These are phyloP conservation scores for Scartelaos histophorus DNA, from an alignment of 2,113 vertebrate species.

Conservation along the genomic window DNA sequence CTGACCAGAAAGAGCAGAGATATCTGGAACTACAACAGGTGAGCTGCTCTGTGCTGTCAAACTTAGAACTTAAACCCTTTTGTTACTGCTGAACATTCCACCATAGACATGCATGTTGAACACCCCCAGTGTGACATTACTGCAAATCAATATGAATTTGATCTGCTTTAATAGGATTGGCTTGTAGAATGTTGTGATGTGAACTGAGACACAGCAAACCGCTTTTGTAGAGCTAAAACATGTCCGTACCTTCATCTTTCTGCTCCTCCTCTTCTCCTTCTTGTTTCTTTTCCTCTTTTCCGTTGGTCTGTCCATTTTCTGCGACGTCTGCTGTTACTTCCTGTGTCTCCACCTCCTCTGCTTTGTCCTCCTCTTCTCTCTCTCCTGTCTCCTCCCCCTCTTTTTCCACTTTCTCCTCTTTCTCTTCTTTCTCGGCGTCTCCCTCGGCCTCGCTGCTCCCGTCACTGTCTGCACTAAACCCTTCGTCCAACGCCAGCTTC, in stretches of 20 bases:
- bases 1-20: too few relatives aligned
- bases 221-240: too few relatives aligned
- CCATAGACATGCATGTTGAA: too few relatives aligned
- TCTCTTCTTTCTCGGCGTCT: conserved; percentile 53
- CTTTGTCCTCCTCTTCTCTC: conserved; percentile 44
- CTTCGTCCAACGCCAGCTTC: conserved; percentile 89
- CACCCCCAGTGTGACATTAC: too few relatives aligned
- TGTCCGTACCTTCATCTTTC: conserved; percentile 13
- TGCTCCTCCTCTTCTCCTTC: conserved; percentile 33
- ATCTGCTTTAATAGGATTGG: too few relatives aligned
- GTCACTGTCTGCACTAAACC: conserved; percentile 88
- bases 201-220: too few relatives aligned
- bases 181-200: too few relatives aligned
- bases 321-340: conserved; percentile 19
- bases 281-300: conserved; percentile 10
- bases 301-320: conserved; percentile 12
- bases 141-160: too few relatives aligned
- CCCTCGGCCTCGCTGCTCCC: conserved; percentile 85
- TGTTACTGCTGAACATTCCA: too few relatives aligned
- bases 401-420: conserved; percentile 32
- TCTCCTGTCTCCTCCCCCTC: conserved; percentile 10
- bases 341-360: background rate
- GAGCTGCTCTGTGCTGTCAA: too few relatives aligned
- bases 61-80: too few relatives aligned
- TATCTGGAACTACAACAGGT: too few relatives aligned